Base-by-base conservation (phyloP, 2,113 vertebrate genomes). In the Psammodynastes pulverulentus region DNA sequence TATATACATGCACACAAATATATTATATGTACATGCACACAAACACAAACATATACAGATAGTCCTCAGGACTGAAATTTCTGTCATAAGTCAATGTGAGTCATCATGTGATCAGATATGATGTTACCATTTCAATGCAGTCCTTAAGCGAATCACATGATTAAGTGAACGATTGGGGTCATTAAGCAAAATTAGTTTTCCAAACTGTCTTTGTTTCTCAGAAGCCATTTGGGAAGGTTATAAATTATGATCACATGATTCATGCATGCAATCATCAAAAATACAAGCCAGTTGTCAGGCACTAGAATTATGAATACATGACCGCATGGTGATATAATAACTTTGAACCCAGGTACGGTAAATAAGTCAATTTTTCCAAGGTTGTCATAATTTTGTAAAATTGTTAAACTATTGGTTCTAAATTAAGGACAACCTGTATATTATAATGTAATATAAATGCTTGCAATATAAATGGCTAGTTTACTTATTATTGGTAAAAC, bases 401-500 rank as follows among this genome's bases (percentile, higher is more conserved):
- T 34, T 62, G 10, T 29, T n/a, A n/a, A 67, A 67, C 4, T 67
- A n/a, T 15, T 67, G 12, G 2, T 15, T 67, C 29, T 67, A 67
- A 67, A 67, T 67, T 67, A 29, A 67, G 62, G 62, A 67, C 62
- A n/a, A 67, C 12, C n/a, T 72, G 5, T 19, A 39, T 43, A 21
- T 43, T 79, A 79, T 79, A 79, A 72, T 19, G n/a, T 39, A 19
- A 79, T 21, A 92, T 52, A 94, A 95, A 93, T 48, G 34, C 24
- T 94, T 79, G 62, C 43, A 84, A 92, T 92, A 93, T 89, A 93
- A 58, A 87, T 94, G 34, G 89, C 26, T 89, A 93, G 34, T 88
- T 12, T 56, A 72, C 54, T 84, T 93, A 43, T 34, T 91, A 92
- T 91, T 93, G 26, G 87, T 45, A 0, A 26, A 86, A n/a, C 26